Evolutionary conservation across 1,140 invertebrate genomes (phyloP), one percentile per base, ranked within the genome.

Genomic region (Drosophila sproati): DNA sequence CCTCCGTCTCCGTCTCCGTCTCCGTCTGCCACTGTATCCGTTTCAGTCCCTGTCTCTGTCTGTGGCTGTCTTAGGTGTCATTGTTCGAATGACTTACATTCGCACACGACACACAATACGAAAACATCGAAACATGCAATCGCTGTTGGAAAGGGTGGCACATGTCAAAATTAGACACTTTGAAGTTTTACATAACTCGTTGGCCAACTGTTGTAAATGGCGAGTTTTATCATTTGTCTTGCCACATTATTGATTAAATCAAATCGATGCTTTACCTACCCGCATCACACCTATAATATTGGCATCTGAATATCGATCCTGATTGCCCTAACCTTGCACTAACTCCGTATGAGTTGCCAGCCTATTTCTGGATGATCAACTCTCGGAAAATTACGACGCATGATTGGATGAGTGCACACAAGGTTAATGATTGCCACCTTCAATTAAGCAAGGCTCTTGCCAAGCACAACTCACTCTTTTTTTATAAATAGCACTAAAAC

Each of bases 81-180:
- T 89, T 85, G 85, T 81, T 81, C 80, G 78, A 83, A 82, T 87
- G 82, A 80, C 80, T 83, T 88, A 78, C 77, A 87, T 87, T 71
- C 78, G 41, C 55, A 77, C 45, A 63, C 45, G 37, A 73, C 62
- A 67, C 67, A 74, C 56, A 35, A 12, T 29, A 31, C 47, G 10
- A 43, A 4, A 43, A 50, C 43, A 68, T 56, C n/a, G 31, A 41
- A 32, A 43, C 47, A 34, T 54, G 50, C 28, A 51, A 73, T 85
- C 78, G 61, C 70, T 80, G 60, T 59, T 69, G 35, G 50, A 59
- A 41, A 57, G 39, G 37, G 29, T 2, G 32, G 34, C 7, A 35
- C 12, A 20, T 55, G 39, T 43, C 39, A 43, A n/a, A 43, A 43
- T 43, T n/a, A 43, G 39, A 43, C 10, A 43, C 39, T 43, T n/a